These are phyloP conservation scores for Sebastes dallii DNA, from an alignment of 2,797 vertebrate species.

Conservation along the genomic window DNA sequence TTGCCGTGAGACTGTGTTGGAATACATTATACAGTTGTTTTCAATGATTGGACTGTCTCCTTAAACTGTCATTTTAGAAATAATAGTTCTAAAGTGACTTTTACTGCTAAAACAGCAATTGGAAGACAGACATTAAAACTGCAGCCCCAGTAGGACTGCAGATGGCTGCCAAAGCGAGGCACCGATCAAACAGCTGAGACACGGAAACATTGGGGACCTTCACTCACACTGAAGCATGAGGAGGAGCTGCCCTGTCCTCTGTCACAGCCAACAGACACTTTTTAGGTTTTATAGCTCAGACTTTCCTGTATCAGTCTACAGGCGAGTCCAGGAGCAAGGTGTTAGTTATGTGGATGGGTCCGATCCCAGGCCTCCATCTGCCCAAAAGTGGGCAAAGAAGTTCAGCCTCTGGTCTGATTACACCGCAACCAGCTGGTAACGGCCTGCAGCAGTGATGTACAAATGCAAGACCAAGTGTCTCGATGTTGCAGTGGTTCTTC, in stretches of 20 bases:
- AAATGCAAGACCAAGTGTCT: conserved; percentile 39
- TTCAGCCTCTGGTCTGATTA: conserved; percentile 69
- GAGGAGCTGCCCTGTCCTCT: conserved; percentile 2
- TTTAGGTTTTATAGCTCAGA: conserved; percentile 43
- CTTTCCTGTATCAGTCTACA: conserved; percentile 36
- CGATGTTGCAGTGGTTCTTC: conserved; percentile 20
- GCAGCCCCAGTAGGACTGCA: not conserved
- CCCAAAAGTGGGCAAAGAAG: conserved; percentile 46
- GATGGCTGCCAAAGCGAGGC: conserved; percentile 1
- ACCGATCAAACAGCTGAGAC: conserved; percentile 28
- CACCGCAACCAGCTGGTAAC: conserved; percentile 66
- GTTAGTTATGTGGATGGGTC: conserved; percentile 57
- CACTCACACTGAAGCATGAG: not conserved
- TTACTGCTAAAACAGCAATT: not conserved
- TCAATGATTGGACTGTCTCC: not conserved
- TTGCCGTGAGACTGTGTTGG: no score
- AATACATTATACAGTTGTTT: not conserved
- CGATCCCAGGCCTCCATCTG: conserved; percentile 69
- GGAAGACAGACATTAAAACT: not conserved
- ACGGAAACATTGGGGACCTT: conserved; percentile 11
- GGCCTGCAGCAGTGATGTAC: conserved; percentile 25
- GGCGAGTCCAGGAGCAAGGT: conserved; percentile 36
- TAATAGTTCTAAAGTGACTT: not conserved
- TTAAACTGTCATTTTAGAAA: not conserved
- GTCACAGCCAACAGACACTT: conserved; percentile 16